Evolutionary conservation across 2,113 vertebrate genomes (phyloP).

Genomic region (Tylochromis polylepis): DNA sequence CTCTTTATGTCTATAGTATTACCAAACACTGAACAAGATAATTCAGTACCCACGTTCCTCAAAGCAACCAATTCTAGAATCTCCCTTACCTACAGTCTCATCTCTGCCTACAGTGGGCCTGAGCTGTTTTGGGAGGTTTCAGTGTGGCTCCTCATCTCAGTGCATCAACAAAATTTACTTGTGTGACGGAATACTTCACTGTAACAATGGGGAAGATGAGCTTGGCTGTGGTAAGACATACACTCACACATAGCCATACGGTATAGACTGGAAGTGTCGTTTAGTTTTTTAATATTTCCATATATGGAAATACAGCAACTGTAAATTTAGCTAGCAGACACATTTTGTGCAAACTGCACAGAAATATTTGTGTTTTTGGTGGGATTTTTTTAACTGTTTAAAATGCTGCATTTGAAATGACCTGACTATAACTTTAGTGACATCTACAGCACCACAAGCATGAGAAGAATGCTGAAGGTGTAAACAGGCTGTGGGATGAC

Average conservation of each 20-base stretch:
- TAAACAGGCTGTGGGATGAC: neutral
- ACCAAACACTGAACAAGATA: neutral
- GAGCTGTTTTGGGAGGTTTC: slow-evolving; percentile 70
- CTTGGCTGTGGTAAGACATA: slow-evolving; percentile 70
- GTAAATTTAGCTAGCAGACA: neutral
- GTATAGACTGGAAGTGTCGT: neutral
- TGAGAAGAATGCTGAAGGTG: neutral
- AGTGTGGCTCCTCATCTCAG: slow-evolving; percentile 58
- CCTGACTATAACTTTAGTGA: neutral
- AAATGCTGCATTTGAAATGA: neutral
- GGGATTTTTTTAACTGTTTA: neutral
- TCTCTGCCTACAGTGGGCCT: slow-evolving; percentile 62
- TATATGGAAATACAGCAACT: neutral
- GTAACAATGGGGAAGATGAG: slow-evolving; percentile 72
- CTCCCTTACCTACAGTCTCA: neutral
- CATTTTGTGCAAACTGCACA: neutral
- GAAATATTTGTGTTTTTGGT: neutral
- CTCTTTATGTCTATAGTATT: neutral
- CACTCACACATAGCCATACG: neutral
- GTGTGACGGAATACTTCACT: slow-evolving; percentile 71
- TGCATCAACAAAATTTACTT: slow-evolving; percentile 61
- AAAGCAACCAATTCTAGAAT: neutral
- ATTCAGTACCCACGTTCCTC: neutral
- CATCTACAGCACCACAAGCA: neutral
- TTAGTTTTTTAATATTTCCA: neutral